A percentile compares a stretch with the other conserved stretches of the same genome.
Evolutionary conservation across 2,888 invertebrate species (phyloP).

Genomic region (Harpalus rubripes): DNA sequence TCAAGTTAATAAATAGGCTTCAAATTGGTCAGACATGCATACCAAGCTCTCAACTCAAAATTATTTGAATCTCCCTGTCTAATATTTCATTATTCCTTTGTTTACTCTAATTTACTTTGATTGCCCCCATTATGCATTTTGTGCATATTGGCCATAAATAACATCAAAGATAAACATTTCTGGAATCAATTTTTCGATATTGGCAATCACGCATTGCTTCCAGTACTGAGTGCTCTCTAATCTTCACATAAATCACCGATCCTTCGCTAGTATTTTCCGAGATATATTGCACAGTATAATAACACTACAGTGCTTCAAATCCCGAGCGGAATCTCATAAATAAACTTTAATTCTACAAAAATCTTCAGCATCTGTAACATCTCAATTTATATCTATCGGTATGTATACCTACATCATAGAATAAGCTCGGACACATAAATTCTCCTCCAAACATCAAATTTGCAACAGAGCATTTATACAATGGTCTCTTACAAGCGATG

Average conservation of each 20-base stretch:
- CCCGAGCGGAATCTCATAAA: constrained; percentile 50
- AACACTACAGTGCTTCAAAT: constrained; percentile 29
- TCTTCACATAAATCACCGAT: constrained; percentile 54
- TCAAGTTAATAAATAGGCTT: too few species aligned
- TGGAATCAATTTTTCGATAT: constrained; percentile 40
- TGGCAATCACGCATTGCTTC: constrained; percentile 33
- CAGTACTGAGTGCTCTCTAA: constrained; percentile 38
- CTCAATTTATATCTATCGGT: constrained; percentile 73
- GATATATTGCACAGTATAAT: constrained; percentile 54
- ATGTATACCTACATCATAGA: constrained; percentile 73
- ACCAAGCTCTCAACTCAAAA: too few species aligned
- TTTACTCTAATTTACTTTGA: neutral
- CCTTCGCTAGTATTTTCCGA: constrained; percentile 31
- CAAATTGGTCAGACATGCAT: too few species aligned
- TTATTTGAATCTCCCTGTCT: too few species aligned
- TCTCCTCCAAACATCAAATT: constrained; percentile 74
- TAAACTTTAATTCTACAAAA: constrained; percentile 65
- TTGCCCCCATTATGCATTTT: neutral
- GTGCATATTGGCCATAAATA: neutral
- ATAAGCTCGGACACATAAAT: constrained; percentile 73
- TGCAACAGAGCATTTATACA: constrained; percentile 73
- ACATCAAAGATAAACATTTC: neutral
- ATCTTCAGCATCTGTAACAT: constrained; percentile 72
- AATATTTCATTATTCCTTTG: neutral
- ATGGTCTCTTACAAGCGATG: constrained; percentile 70